A percentile compares a stretch with the other conserved stretches of the same genome.
Conservation (phyloP, 2,113 vertebrate species). For the Oryzias curvinotus region DNA sequence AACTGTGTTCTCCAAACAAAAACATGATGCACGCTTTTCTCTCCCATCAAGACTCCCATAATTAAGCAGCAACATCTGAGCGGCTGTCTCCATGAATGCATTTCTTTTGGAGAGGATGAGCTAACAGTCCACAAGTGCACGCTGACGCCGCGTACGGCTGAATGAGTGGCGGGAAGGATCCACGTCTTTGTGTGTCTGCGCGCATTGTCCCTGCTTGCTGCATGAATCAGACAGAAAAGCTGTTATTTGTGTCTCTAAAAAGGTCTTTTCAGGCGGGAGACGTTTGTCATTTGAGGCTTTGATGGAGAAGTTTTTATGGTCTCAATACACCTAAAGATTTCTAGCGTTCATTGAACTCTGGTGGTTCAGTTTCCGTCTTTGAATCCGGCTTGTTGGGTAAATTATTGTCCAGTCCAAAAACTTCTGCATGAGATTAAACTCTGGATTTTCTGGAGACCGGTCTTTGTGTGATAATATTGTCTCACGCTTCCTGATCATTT, state of each 20-base stretch:
- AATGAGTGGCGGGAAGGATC: neutral
- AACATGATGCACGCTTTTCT: slow-evolving; percentile 16
- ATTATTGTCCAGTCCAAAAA: no score
- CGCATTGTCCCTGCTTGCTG: neutral
- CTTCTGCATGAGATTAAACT: no score
- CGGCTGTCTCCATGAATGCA: slow-evolving; percentile 35
- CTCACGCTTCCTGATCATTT: no score
- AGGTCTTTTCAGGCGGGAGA: neutral
- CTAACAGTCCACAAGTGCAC: slow-evolving; percentile 3
- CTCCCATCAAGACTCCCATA: slow-evolving; percentile 37
- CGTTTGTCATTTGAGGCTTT: neutral
- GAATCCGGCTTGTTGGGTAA: no score
- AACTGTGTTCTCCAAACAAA: slow-evolving; percentile 49
- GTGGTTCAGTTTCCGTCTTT: no score
- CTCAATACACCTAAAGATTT: neutral
- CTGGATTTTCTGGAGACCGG: no score
- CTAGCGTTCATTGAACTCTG: neutral
- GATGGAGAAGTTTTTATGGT: neutral
- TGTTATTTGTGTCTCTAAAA: neutral
- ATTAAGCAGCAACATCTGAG: slow-evolving; percentile 38
- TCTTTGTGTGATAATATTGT: no score
- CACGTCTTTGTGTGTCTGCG: neutral
- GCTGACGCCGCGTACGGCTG: neutral
- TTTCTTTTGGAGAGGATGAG: slow-evolving; percentile 22
- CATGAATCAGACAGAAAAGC: neutral